Percentiles rank a stretch among this genome's conserved stretches.
phyloP scores from a whole-genome alignment of 1,140 invertebrate genomes.

The Nasonia giraulti region DNA sequence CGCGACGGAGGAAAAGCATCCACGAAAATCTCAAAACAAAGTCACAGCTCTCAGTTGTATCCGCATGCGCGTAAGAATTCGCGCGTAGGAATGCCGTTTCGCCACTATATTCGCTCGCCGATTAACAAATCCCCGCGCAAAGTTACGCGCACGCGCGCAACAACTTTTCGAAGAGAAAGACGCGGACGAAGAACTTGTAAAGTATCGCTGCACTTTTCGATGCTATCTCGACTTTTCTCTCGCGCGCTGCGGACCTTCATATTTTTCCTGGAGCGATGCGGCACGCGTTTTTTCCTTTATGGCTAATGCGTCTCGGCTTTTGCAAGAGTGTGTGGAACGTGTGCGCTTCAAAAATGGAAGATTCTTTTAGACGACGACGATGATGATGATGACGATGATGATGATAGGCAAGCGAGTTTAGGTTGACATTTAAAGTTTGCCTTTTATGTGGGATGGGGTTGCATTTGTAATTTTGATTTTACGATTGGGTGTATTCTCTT shows the following conservation, averaged over 20 bases:
- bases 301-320: background rate
- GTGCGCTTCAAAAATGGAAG: background rate
- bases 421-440: background rate
- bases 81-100: slow-evolving; percentile 6
- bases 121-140: slow-evolving; percentile 2
- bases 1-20: no score
- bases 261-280: background rate
- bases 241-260: background rate
- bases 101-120: background rate
- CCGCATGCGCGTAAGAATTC: background rate
- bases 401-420: background rate
- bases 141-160: background rate
- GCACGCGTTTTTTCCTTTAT: background rate
- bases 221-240: slow-evolving; percentile 1
- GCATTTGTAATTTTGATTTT: background rate
- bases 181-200: background rate
- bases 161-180: background rate
- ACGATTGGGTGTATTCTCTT: background rate
- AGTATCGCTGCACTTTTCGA: background rate
- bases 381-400: no score
- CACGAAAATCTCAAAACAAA: no score
- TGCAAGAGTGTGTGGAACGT: background rate
- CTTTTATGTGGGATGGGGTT: background rate
- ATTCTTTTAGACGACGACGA: background rate
- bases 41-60: background rate